Evolutionary conservation across 2,888 invertebrate species (phyloP), one percentile per base, ranked within the genome.

Genomic region (Drosophila sordidula): DNA sequence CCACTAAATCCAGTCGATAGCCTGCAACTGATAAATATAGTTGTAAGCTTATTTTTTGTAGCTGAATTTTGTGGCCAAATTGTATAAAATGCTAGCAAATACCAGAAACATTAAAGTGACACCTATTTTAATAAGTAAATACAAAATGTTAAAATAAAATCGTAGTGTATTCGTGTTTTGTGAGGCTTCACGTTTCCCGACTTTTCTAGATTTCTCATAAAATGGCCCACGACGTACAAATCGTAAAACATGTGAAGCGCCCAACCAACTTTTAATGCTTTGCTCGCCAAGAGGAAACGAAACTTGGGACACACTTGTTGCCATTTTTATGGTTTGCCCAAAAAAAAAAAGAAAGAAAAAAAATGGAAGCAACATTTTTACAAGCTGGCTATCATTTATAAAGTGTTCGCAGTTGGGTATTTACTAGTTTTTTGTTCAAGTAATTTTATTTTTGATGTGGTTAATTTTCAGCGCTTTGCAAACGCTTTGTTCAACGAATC

Each of bases 251-350:
- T 70, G 70, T 66, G 74, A 66, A 63, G 63, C 64, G 65, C 55
- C 58, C 69, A 62, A 18, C 74, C 77, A 79, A 75, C 66, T 80
- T 83, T 68, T 69, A 65, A 62, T 71, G 74, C 57, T 66, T 54
- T 47, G 38, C 12, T 56, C 64, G 36, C 14, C 64, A 46, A 58
- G 32, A 58, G 70, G 58, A 58, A 75, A 72, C 46, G 51, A 58
- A 58, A 71, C 71, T 70, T 71, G 36, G 67, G 51, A 55, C 70
- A 57, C 75, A 74, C 74, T 75, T 78, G 74, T 67, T 75, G 71
- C 61, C 67, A 57, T 69, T 80, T 70, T 78, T 72, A 67, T 83
- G 68, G 63, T 39, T 41, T 61, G 36, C 1, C 50, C 41, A 29
- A 62, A 59, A 59, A 44, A 39, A 38, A 25, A n/a, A n/a, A 44